phyloP scores from a whole-genome alignment of 1,140 invertebrate species.

The Euura saliciscinereae region DNA sequence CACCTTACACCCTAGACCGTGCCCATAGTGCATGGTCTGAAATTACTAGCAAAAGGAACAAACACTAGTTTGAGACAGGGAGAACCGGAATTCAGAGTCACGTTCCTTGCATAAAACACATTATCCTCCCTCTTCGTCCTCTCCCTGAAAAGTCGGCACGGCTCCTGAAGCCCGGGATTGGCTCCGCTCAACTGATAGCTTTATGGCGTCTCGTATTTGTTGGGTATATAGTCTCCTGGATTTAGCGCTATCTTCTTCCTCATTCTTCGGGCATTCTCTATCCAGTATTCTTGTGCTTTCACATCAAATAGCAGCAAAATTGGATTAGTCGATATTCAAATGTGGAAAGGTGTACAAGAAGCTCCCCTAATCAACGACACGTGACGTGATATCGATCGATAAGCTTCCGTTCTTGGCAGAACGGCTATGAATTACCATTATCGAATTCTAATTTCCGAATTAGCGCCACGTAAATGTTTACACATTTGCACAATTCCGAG shows the following conservation, averaged over 20 bases:
- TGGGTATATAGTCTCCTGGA: slow-evolving; percentile 12
- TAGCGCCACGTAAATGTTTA: background rate
- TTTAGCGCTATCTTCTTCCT: no score
- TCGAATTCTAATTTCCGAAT: background rate
- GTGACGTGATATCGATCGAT: background rate
- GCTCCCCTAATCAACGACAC: background rate
- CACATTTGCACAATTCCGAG: background rate
- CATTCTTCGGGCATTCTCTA: no score
- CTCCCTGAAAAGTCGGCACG: background rate
- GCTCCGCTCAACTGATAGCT: slow-evolving; percentile 32
- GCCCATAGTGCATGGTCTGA: background rate
- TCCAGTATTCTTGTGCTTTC: background rate
- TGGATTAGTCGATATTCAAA: background rate
- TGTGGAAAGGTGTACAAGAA: background rate
- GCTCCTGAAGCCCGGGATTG: background rate
- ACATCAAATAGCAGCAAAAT: background rate
- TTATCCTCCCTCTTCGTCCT: slow-evolving; percentile 28
- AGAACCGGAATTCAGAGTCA: slow-evolving; percentile 31
- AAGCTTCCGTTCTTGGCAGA: no score
- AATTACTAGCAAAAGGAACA: background rate
- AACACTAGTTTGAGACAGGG: background rate
- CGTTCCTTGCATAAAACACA: slow-evolving; percentile 49
- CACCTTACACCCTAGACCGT: background rate
- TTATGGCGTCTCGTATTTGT: slow-evolving; percentile 47
- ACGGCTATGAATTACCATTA: background rate